A percentile compares a stretch with the other conserved stretches of the same genome.
Evolutionary conservation across 2,888 invertebrate genomes (phyloP).

Genomic region (Steinernema hermaphroditum): DNA sequence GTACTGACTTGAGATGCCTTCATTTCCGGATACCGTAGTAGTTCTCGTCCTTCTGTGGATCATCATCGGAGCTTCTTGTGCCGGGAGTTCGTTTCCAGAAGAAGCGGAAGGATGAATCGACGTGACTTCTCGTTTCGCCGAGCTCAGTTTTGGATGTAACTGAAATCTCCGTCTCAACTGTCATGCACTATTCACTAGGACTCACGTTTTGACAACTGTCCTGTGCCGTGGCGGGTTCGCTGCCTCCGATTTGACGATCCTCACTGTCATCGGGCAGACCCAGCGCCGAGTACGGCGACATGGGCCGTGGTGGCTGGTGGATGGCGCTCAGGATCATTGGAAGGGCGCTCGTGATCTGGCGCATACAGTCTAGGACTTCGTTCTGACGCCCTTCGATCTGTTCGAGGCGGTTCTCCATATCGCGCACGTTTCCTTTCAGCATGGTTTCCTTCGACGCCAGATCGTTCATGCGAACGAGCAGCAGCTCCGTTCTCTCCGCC

Average conservation of each 20-base stretch:
- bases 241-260: not conserved
- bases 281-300: slow-evolving; percentile 1
- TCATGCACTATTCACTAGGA: not conserved
- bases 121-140: not conserved
- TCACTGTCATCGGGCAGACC: not conserved
- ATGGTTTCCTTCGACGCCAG: slow-evolving; percentile 61
- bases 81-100: slow-evolving; percentile 9
- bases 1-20: not conserved
- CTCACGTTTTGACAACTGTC: slow-evolving; percentile 8
- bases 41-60: slow-evolving; percentile 31
- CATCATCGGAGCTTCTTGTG: slow-evolving; percentile 17
- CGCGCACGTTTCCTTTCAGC: slow-evolving; percentile 49
- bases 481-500: slow-evolving; percentile 68
- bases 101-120: slow-evolving; percentile 4
- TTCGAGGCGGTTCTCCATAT: slow-evolving; percentile 54
- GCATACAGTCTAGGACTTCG: slow-evolving; percentile 49
- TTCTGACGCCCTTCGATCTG: slow-evolving; percentile 54
- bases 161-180: too few species aligned
- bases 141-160: not conserved
- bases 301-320: slow-evolving; percentile 23
- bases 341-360: slow-evolving; percentile 46
- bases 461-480: slow-evolving; percentile 69
- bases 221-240: not conserved
- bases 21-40: slow-evolving; percentile 28
- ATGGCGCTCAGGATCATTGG: slow-evolving; percentile 35